phyloP scores from a whole-genome alignment of 2,888 invertebrate species.

The Netelia virgata region DNA sequence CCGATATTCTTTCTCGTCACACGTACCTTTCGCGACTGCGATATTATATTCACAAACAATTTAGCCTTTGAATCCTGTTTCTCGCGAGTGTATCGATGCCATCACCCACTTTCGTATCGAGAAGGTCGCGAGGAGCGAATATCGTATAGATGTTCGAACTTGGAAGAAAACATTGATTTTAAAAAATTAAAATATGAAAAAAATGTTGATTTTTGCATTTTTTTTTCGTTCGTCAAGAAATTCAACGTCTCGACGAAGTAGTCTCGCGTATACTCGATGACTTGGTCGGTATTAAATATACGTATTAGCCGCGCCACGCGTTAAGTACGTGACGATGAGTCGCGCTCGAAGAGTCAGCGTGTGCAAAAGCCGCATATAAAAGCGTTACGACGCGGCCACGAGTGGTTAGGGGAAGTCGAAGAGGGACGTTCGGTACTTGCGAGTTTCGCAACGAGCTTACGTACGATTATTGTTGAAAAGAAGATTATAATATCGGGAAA shows the following conservation, averaged over 20 bases:
- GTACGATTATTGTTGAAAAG: no score
- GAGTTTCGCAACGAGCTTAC: no score
- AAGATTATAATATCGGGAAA: no score
- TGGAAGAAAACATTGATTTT: no score
- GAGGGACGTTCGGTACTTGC: no score
- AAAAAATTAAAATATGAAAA: background rate
- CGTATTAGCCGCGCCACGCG: background rate
- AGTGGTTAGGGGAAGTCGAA: slow-evolving; percentile 12
- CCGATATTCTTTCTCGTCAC: slow-evolving; percentile 26
- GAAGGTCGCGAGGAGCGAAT: no score
- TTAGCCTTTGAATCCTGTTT: slow-evolving; percentile 36
- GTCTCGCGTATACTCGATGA: slow-evolving; percentile 46
- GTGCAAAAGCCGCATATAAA: slow-evolving; percentile 38
- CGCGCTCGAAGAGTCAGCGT: slow-evolving; percentile 32
- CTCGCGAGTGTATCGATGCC: background rate
- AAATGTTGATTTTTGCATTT: background rate
- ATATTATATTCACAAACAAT: slow-evolving; percentile 39
- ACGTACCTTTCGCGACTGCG: background rate
- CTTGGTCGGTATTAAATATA: background rate
- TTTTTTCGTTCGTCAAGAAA: background rate
- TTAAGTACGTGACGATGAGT: slow-evolving; percentile 61
- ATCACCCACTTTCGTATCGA: background rate
- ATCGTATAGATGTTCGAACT: no score
- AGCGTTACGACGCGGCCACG: slow-evolving; percentile 32
- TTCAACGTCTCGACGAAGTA: background rate